Evolutionary conservation across 2,888 invertebrate genomes (phyloP).

Genomic region (Piscicola geometra): DNA sequence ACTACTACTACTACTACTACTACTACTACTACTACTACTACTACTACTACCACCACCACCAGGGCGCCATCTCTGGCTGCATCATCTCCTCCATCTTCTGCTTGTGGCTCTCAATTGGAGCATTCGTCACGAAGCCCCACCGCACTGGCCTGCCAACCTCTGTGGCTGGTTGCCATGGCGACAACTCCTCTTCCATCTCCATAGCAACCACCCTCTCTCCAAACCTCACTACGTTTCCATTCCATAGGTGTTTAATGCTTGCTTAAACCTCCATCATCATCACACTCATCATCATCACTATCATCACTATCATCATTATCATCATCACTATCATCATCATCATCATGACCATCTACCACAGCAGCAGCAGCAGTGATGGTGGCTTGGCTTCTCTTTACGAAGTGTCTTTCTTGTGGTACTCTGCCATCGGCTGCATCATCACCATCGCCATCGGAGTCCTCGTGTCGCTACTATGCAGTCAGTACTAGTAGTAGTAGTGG

Average conservation of each 20-base stretch:
- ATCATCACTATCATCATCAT: constrained; percentile 4
- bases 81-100: constrained; percentile 39
- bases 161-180: constrained; percentile 26
- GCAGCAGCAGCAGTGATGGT: not conserved
- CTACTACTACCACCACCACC: not conserved
- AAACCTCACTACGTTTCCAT: too few species aligned
- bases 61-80: constrained; percentile 43
- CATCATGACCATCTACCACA: not conserved
- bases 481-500: constrained; percentile 35
- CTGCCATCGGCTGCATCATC: constrained; percentile 39
- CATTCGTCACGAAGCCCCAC: constrained; percentile 40
- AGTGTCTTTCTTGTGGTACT: constrained; percentile 44
- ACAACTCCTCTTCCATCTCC: not conserved
- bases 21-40: not conserved
- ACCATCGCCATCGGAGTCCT: constrained; percentile 33
- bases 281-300: not conserved
- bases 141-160: constrained; percentile 35
- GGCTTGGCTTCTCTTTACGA: constrained; percentile 39
- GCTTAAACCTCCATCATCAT: not conserved
- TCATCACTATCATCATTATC: constrained; percentile 1
- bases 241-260: too few species aligned
- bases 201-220: too few species aligned
- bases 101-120: constrained; percentile 43
- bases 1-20: not conserved
- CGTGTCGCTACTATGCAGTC: constrained; percentile 24